A percentile compares a stretch with the other conserved stretches of the same genome.
phyloP scores from a whole-genome alignment of 2,888 invertebrate species.

The Meliscaeva auricollis region DNA sequence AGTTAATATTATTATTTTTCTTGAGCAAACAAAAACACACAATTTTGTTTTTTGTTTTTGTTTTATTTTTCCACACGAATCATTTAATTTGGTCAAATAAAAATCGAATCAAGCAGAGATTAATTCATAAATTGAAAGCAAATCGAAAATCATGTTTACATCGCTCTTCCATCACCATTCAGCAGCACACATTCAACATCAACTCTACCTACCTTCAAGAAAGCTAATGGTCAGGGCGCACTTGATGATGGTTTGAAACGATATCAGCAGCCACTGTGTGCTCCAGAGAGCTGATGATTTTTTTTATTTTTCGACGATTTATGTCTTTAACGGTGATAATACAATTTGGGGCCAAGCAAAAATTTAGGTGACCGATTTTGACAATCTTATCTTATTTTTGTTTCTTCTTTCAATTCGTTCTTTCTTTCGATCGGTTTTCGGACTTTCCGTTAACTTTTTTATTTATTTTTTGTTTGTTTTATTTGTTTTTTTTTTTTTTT shows the following conservation, averaged over 20 bases:
- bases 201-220: conserved; percentile 45
- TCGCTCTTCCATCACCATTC: neutral
- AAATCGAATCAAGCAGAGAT: conserved; percentile 7
- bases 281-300: too few relatives aligned
- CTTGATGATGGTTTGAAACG: neutral
- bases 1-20: neutral
- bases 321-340: conserved; percentile 65
- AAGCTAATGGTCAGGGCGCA: conserved; percentile 16
- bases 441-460: conserved; percentile 5
- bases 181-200: too few relatives aligned
- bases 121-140: neutral
- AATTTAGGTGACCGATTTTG: conserved; percentile 68
- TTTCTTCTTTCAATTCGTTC: conserved; percentile 1
- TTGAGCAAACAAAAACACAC: neutral
- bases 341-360: conserved; percentile 33
- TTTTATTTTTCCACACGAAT: neutral
- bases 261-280: conserved; percentile 40
- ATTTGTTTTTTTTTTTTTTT: neutral
- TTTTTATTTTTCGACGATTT: conserved; percentile 37
- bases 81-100: conserved; percentile 1
- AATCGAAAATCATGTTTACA: conserved; percentile 2
- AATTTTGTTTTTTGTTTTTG: neutral
- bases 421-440: conserved; percentile 8
- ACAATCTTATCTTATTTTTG: conserved; percentile 26
- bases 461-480: neutral